Evolutionary conservation across 2,797 vertebrate species (phyloP).

Genomic region (Labeo calbasu): DNA sequence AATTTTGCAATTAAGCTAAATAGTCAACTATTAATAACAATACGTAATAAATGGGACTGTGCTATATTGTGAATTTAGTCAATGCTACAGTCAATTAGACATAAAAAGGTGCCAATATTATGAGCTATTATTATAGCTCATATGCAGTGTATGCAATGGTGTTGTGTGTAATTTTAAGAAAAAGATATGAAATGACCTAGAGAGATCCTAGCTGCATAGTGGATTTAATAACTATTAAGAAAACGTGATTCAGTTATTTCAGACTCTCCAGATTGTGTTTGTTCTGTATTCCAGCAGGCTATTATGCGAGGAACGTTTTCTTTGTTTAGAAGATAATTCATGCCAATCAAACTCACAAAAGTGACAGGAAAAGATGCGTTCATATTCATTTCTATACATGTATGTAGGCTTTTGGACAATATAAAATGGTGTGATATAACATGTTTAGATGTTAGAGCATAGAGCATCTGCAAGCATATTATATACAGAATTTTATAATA

Average conservation of each 20-base stretch:
- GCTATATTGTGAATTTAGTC: not conserved
- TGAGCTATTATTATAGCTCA: no score
- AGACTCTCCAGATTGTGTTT: slow-evolving; percentile 27
- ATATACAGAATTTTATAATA: not conserved
- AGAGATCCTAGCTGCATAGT: not conserved
- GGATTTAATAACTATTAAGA: slow-evolving; percentile 3
- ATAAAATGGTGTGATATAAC: not conserved
- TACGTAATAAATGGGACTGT: not conserved
- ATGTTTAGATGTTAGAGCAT: not conserved
- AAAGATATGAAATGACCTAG: slow-evolving; percentile 10
- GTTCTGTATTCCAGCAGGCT: slow-evolving; percentile 28
- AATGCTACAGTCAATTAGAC: not conserved
- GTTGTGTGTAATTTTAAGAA: not conserved
- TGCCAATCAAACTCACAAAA: slow-evolving; percentile 22
- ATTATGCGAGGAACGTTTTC: not conserved
- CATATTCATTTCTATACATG: slow-evolving; percentile 18
- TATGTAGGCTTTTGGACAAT: slow-evolving; percentile 10
- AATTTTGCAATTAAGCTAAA: not conserved
- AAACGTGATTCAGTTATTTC: slow-evolving; percentile 10
- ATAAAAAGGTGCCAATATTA: not conserved
- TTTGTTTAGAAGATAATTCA: slow-evolving; percentile 23
- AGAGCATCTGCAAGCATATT: not conserved
- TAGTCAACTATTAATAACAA: not conserved
- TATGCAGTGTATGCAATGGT: not conserved
- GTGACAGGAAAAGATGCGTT: not conserved